Percentiles rank a stretch among this genome's conserved stretches.
Evolutionary conservation across 2,797 vertebrate species (phyloP).

Genomic region (Pteropus rufus): DNA sequence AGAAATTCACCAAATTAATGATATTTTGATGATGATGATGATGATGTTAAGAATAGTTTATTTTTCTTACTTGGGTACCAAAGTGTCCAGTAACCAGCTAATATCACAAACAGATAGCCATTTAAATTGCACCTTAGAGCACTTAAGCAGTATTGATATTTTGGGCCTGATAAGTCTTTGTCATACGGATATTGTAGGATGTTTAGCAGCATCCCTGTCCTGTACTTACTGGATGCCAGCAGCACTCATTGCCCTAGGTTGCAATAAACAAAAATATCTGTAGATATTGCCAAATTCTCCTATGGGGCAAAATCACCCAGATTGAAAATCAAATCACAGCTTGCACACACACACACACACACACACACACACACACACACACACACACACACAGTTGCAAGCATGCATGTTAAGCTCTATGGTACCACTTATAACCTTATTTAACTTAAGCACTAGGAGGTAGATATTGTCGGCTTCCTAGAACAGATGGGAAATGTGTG

Average conservation of each 20-base stretch:
- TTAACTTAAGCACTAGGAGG: background rate
- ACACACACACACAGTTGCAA: rapidly evolving
- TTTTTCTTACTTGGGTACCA: background rate
- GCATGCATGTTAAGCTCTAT: background rate
- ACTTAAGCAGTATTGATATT: background rate
- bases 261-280: background rate
- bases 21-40: background rate
- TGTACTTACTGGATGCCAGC: background rate
- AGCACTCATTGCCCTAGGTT: background rate
- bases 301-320: background rate
- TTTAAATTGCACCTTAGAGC: background rate
- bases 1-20: background rate
- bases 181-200: background rate
- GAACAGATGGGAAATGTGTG: background rate
- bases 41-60: background rate
- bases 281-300: background rate
- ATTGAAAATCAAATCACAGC: background rate
- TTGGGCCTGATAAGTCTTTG: background rate
- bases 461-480: background rate
- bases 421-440: background rate
- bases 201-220: background rate
- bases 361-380: background rate
- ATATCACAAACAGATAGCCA: background rate
- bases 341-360: background rate
- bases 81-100: background rate